Conservation (phyloP, 2,113 vertebrate genomes). For the Colistium nudipinnis region DNA sequence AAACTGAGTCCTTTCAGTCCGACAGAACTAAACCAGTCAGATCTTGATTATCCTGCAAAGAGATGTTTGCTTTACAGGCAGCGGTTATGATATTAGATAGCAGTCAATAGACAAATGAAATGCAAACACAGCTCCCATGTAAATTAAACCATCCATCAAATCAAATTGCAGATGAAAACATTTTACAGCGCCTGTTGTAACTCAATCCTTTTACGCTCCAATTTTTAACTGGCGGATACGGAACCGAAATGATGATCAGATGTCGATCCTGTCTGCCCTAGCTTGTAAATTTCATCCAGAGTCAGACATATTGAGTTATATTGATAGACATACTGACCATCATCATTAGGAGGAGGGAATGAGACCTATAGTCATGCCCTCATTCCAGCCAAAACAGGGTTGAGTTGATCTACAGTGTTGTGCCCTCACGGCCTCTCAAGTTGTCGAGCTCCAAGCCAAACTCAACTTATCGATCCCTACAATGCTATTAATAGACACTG, state of each 20-base stretch:
- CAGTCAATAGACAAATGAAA: not conserved
- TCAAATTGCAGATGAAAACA: not conserved
- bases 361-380: not conserved
- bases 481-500: constrained; percentile 19
- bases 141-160: not conserved
- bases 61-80: not conserved
- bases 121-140: not conserved
- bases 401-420: not conserved
- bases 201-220: not conserved
- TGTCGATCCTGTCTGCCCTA: not conserved
- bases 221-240: not conserved
- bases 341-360: not conserved
- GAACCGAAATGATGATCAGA: not conserved
- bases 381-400: constrained; percentile 3
- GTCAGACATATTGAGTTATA: not conserved
- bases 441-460: not conserved
- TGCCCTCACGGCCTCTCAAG: not conserved
- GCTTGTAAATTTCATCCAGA: not conserved
- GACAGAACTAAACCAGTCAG: not conserved
- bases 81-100: not conserved
- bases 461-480: constrained; percentile 23
- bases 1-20: not conserved
- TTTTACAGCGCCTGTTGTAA: not conserved
- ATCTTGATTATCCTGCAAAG: not conserved
- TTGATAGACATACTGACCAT: not conserved